Percentiles rank a stretch among this genome's conserved stretches.
These are phyloP conservation scores for Syngnathoides biaculeatus DNA, from an alignment of 2,113 vertebrate genomes.

Conservation along the genomic window DNA sequence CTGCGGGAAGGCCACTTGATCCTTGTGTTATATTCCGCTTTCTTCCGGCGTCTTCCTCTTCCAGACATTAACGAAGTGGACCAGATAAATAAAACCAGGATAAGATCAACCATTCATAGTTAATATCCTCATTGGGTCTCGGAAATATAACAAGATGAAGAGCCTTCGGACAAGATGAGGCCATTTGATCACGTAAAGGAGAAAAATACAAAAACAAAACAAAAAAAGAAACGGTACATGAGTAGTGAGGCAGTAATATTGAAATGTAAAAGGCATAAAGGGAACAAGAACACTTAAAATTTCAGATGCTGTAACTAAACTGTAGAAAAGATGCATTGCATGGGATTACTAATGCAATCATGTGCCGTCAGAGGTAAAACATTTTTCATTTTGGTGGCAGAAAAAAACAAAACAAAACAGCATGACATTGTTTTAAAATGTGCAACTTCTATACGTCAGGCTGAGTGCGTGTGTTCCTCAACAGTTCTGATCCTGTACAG, in stretches of 20 bases:
- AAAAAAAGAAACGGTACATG: no score
- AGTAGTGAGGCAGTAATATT: constrained; percentile 51
- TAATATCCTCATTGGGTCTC: not conserved
- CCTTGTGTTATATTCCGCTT: constrained; percentile 38
- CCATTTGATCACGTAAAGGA: constrained; percentile 43
- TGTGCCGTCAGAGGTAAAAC: constrained; percentile 66
- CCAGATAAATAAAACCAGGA: constrained; percentile 15
- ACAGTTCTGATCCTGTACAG: constrained; percentile 55
- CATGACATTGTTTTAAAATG: constrained; percentile 55
- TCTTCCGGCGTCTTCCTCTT: constrained; percentile 37
- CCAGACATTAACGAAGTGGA: constrained; percentile 21
- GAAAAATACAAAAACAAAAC: constrained; percentile 41
- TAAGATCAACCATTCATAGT: constrained; percentile 8
- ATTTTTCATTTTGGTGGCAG: constrained; percentile 54
- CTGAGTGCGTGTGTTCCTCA: constrained; percentile 62
- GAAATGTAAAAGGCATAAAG: constrained; percentile 53
- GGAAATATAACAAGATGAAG: constrained; percentile 49
- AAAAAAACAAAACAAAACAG: constrained; percentile 26
- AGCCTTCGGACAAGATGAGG: constrained; percentile 52
- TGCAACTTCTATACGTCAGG: constrained; percentile 59
- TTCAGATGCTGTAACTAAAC: constrained; percentile 12
- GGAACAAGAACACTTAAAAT: constrained; percentile 57
- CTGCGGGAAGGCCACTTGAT: constrained; percentile 59
- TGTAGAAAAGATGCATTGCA: constrained; percentile 46
- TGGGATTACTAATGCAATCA: constrained; percentile 48